phyloP scores from a whole-genome alignment of 2,113 vertebrate species.

The Xiphophorus maculatus region DNA sequence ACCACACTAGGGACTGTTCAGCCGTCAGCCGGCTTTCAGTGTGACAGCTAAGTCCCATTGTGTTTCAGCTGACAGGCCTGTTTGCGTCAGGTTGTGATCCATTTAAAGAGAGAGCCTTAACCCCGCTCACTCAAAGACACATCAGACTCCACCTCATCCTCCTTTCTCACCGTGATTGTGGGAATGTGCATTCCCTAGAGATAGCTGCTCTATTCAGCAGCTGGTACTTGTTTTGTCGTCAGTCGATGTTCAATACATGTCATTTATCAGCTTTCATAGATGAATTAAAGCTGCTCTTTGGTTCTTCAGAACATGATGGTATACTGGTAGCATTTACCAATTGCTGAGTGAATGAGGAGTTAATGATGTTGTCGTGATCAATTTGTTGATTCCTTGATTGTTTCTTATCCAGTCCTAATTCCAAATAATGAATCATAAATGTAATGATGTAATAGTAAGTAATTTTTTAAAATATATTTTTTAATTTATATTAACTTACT shows the following conservation, averaged over 20 bases:
- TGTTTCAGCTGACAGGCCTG: constrained; percentile 50
- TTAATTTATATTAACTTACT: no score
- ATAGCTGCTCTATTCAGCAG: constrained; percentile 15
- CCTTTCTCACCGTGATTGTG: constrained; percentile 34
- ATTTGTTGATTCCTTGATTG: neutral
- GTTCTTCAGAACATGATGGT: neutral
- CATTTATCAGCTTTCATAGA: neutral
- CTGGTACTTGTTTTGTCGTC: neutral
- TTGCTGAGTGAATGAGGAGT: neutral
- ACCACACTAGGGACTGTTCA: constrained; percentile 50
- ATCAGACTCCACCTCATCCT: constrained; percentile 22
- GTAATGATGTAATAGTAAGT: no score
- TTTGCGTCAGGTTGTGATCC: constrained; percentile 49
- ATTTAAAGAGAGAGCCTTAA: constrained; percentile 56
- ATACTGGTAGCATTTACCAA: neutral
- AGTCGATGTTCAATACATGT: neutral
- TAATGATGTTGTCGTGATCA: neutral
- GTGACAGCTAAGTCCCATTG: constrained; percentile 50
- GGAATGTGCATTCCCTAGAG: constrained; percentile 48
- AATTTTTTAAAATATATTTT: no score
- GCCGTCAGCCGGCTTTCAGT: constrained; percentile 33
- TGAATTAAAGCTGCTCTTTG: neutral
- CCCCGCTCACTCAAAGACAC: constrained; percentile 38
- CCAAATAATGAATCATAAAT: neutral
- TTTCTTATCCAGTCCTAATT: neutral